These are phyloP conservation scores for Argyresthia albistria DNA, from an alignment of 2,888 invertebrate genomes.

Conservation along the genomic window DNA sequence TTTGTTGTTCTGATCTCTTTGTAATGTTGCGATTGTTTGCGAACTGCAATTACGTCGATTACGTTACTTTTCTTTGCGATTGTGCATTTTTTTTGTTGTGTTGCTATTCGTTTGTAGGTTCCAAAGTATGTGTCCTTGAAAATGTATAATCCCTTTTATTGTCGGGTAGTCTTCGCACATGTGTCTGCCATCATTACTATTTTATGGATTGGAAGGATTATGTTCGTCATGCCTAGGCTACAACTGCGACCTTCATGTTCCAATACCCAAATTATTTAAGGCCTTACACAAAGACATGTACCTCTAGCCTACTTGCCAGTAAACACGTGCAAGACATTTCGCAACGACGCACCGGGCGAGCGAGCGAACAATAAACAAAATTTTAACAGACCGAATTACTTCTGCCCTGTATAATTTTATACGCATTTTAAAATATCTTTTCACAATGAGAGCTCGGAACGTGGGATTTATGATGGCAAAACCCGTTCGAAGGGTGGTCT, in stretches of 20 bases:
- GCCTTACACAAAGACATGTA: too few relatives aligned
- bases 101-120: too few relatives aligned
- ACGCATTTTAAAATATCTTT: constrained; percentile 70
- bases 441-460: constrained; percentile 39
- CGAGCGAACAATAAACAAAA: constrained; percentile 43
- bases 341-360: constrained; percentile 21
- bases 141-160: too few relatives aligned
- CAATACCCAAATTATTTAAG: background rate
- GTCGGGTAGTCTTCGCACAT: too few relatives aligned
- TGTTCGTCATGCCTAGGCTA: too few relatives aligned
- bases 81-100: too few relatives aligned
- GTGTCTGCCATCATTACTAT: too few relatives aligned
- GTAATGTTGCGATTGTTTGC: constrained; percentile 1
- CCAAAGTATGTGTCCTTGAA: too few relatives aligned
- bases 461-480: constrained; percentile 65
- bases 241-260: background rate
- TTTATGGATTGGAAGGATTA: too few relatives aligned
- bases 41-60: too few relatives aligned
- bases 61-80: too few relatives aligned
- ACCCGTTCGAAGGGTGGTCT: constrained; percentile 67
- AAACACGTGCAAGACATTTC: constrained; percentile 51
- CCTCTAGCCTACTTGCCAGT: constrained; percentile 2
- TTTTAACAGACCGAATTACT: constrained; percentile 52
- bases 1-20: constrained; percentile 4
- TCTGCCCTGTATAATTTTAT: constrained; percentile 69